phyloP scores from a whole-genome alignment of 2,888 invertebrate genomes.

The Athalia circularis region DNA sequence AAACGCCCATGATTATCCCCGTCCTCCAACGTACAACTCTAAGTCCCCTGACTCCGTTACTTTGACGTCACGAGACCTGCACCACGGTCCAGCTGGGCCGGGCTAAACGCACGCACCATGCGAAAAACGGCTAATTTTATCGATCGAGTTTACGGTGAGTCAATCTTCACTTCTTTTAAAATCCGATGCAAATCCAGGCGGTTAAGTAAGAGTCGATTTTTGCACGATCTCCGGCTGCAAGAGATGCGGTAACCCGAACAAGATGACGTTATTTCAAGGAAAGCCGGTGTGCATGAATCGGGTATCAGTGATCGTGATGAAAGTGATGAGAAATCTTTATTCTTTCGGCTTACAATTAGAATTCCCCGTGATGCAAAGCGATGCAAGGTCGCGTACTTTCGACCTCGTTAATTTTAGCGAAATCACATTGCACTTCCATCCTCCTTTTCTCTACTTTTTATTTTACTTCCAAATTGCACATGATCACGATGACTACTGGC shows the following conservation, averaged over 20 bases:
- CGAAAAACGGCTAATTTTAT: conserved; percentile 46
- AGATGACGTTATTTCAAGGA: conserved; percentile 2
- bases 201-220: no score
- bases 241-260: neutral
- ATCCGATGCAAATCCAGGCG: neutral
- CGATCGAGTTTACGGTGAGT: neutral
- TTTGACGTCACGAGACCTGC: conserved; percentile 61
- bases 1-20: neutral
- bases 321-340: neutral
- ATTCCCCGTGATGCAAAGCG: conserved; percentile 14
- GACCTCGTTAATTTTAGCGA: neutral
- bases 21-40: neutral
- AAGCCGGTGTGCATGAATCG: neutral
- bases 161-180: neutral
- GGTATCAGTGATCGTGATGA: neutral
- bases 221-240: neutral
- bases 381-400: neutral
- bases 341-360: neutral
- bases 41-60: conserved; percentile 29
- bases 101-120: conserved; percentile 34
- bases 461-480: no score
- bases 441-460: no score
- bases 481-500: no score
- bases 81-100: conserved; percentile 51
- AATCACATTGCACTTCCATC: neutral